phyloP scores from a whole-genome alignment of 2,888 invertebrate genomes.

The Dermolepida albohirtum region DNA sequence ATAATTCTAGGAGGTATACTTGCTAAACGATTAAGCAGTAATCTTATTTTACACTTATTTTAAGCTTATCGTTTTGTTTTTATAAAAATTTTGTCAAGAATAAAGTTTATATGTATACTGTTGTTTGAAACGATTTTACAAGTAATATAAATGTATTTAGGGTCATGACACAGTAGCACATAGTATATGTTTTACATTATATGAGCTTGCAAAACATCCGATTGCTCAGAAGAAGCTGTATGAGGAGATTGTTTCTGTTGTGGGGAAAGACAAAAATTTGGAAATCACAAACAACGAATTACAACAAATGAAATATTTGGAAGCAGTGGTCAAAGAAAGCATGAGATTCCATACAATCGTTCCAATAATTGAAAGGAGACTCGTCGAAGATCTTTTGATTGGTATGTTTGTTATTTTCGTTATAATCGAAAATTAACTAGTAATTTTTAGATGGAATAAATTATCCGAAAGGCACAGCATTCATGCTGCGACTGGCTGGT shows the following conservation, averaged over 20 bases:
- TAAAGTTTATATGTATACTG: too few relatives aligned
- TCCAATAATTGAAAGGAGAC: constrained; percentile 36
- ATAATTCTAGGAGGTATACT: too few relatives aligned
- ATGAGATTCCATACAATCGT: constrained; percentile 45
- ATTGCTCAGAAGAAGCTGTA: constrained; percentile 49
- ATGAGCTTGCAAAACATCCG: constrained; percentile 46
- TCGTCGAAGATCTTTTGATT: not conserved
- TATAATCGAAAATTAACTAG: constrained; percentile 11
- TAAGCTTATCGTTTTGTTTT: too few relatives aligned
- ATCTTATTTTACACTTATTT: too few relatives aligned
- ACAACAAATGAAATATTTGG: constrained; percentile 46
- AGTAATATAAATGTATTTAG: too few relatives aligned
- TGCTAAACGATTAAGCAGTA: too few relatives aligned
- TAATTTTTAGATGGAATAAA: constrained; percentile 40
- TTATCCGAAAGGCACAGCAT: constrained; percentile 14
- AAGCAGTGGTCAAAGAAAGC: constrained; percentile 48
- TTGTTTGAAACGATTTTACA: too few relatives aligned
- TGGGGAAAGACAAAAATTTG: constrained; percentile 28
- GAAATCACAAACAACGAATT: constrained; percentile 32
- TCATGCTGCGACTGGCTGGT: constrained; percentile 15
- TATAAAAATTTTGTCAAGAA: too few relatives aligned
- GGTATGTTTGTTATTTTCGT: constrained; percentile 21
- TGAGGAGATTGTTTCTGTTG: constrained; percentile 45
- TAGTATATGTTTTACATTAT: constrained; percentile 47
- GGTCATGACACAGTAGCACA: constrained; percentile 51